Evolutionary conservation across 2,888 invertebrate species (phyloP).

Genomic region (Papilio protenor): DNA sequence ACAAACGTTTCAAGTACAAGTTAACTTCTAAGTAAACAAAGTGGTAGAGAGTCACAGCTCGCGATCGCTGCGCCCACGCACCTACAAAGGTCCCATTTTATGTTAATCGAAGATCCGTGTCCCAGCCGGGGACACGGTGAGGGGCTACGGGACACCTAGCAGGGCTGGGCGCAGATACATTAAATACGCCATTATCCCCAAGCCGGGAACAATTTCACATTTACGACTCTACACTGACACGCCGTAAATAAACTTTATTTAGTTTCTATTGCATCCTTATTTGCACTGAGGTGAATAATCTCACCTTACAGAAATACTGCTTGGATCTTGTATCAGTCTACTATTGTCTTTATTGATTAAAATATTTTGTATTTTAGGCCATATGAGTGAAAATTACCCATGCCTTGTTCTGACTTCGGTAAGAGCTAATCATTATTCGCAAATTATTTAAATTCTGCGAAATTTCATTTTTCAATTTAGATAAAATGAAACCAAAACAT

Average conservation of each 20-base stretch:
- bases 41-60: constrained; percentile 40
- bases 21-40: constrained; percentile 38
- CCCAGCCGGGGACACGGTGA: constrained; percentile 62
- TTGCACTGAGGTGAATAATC: constrained; percentile 60
- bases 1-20: constrained; percentile 32
- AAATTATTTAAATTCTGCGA: background rate
- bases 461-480: no score
- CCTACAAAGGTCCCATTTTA: constrained; percentile 68
- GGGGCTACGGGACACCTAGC: constrained; percentile 65
- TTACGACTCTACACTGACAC: constrained; percentile 77
- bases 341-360: background rate
- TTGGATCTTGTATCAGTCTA: background rate
- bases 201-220: constrained; percentile 75
- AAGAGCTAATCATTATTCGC: background rate
- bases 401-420: background rate
- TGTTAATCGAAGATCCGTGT: constrained; percentile 84
- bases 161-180: constrained; percentile 57
- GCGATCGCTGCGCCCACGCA: constrained; percentile 74
- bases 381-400: background rate
- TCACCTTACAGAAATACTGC: constrained; percentile 14
- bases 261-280: constrained; percentile 71
- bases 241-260: constrained; percentile 75
- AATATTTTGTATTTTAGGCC: background rate
- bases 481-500: no score
- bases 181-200: constrained; percentile 72